These are phyloP conservation scores for Sitobion miscanthi DNA, from an alignment of 1,140 invertebrate genomes.

Conservation along the genomic window DNA sequence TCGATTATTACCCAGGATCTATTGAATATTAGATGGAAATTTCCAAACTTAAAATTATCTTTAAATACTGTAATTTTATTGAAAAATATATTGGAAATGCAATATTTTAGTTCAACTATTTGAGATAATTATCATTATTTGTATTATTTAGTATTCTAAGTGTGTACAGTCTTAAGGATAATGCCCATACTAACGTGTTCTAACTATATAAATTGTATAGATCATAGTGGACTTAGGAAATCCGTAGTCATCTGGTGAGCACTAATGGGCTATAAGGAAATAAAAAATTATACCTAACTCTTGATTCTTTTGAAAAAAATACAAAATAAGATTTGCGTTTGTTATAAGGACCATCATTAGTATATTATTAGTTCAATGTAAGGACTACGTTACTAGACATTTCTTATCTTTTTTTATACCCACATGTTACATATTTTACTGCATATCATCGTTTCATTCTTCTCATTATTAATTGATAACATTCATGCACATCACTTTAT, in stretches of 20 bases:
- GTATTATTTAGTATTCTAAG: constrained; percentile 16
- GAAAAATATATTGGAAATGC: background rate
- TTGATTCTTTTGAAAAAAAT: background rate
- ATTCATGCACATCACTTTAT: background rate
- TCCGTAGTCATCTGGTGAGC: background rate
- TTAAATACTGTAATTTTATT: background rate
- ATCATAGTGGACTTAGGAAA: background rate
- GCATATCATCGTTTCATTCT: background rate
- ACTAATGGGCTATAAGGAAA: background rate
- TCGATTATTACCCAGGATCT: background rate
- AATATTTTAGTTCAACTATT: background rate
- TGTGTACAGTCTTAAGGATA: background rate
- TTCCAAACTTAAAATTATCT: background rate
- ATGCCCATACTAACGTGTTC: background rate
- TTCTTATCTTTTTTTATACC: background rate
- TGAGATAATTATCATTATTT: background rate
- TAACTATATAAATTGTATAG: background rate
- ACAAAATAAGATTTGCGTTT: constrained; percentile 53
- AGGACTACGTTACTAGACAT: background rate
- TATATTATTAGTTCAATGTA: constrained; percentile 30
- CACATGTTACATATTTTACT: background rate
- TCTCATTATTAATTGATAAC: background rate
- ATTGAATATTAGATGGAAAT: background rate
- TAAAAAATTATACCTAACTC: background rate
- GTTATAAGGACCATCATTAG: constrained; percentile 53